A percentile compares a stretch with the other conserved stretches of the same genome.
phyloP scores from a whole-genome alignment of 2,113 vertebrate genomes.

The Aythya baeri region DNA sequence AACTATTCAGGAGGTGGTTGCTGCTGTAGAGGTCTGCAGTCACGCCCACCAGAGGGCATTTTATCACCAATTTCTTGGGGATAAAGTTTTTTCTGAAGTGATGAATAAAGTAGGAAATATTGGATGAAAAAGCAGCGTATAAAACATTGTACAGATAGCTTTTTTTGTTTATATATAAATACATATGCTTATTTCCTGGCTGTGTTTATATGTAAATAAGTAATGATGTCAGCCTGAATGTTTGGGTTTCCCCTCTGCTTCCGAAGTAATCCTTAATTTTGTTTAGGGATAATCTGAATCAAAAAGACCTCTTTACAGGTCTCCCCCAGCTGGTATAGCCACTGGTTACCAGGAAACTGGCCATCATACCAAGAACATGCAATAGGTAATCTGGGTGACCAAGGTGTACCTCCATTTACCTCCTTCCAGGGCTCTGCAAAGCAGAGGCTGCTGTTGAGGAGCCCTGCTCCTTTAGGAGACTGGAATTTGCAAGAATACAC shows the following conservation, averaged over 20 bases:
- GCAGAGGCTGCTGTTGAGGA: conserved; percentile 8
- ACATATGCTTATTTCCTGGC: conserved; percentile 70
- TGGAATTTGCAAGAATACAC: conserved; percentile 46
- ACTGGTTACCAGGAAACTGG: background rate
- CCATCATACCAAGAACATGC: background rate
- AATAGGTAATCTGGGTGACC: background rate
- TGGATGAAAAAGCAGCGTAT: conserved; percentile 13
- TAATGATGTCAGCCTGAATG: conserved; percentile 43
- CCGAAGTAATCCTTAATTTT: conserved; percentile 32
- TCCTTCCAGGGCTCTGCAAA: background rate
- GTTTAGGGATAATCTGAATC: background rate
- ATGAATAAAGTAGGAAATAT: conserved; percentile 28
- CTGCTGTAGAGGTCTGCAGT: conserved; percentile 65
- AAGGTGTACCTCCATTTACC: background rate
- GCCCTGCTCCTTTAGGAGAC: background rate
- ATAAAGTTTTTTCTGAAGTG: conserved; percentile 43
- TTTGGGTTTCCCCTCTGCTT: conserved; percentile 31
- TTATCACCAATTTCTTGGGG: conserved; percentile 71
- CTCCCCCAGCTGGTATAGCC: background rate
- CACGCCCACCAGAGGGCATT: conserved; percentile 81
- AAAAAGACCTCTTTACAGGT: background rate
- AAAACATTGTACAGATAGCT: conserved; percentile 42
- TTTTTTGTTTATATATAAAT: conserved; percentile 57
- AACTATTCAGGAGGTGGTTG: background rate
- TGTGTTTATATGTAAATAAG: conserved; percentile 69